Evolutionary conservation across 1,140 invertebrate species (phyloP), one percentile per base, ranked within the genome.

Genomic region (Wiebesia pumilae): DNA sequence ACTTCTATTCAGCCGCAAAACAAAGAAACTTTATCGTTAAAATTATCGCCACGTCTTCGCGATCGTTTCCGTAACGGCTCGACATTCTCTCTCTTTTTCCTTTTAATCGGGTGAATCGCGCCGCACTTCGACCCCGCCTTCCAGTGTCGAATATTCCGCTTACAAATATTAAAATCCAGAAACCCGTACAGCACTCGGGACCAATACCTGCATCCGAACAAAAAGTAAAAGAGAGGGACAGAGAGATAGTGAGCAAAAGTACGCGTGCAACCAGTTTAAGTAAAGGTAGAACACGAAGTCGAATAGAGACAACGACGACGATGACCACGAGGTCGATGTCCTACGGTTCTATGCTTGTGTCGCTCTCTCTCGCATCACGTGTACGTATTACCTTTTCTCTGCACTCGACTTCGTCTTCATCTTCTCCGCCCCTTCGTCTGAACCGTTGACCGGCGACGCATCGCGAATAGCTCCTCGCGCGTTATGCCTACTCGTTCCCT

Each of bases 401-500:
- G 12, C 10, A 30, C 75, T 78, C 75, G 75, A 84, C 83, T 78
- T 83, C 81, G 51, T 73, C 51, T 51, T 79, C 35, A 27, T 71
- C 67, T 81, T 65, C 82, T 71, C 24, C 51, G 19, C 16, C 10
- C 35, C 7, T 33, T 80, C 43, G 69, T 40, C 27, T n/a, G n/a
- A 10, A 30, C 33, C 47, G 33, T 43, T 65, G 27, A 14, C 21
- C n/a, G 12, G 24, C 58, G 40, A 27, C 35, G 71, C 35, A 27
- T 6, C 27, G 71, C 35, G 35, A 1, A 10, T 24, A 69, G 14
- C 84, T 86, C 80, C 80, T 86, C 71, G 67, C 51, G 67, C 14
- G 9, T 75, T 82, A 79, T 86, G 85, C 47, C 40, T 81, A 81
- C 85, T 80, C 82, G 79, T 21, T 86, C 27, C 80, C 43, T 3